These are phyloP conservation scores for Nemoura dubitans DNA, from an alignment of 2,888 invertebrate genomes.

Conservation along the genomic window DNA sequence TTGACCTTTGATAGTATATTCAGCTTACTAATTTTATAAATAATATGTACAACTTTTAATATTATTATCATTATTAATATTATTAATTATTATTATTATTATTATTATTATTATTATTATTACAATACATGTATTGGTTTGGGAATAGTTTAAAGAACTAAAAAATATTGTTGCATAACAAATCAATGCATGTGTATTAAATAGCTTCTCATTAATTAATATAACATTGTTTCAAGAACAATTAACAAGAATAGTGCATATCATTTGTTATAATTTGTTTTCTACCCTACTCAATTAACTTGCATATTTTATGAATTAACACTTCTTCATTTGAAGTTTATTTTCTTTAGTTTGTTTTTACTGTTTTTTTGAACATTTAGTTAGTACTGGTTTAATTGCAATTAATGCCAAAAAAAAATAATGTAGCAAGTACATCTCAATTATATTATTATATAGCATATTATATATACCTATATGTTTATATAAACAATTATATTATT, in stretches of 20 bases:
- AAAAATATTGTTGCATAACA: neutral
- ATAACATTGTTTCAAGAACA: slow-evolving; percentile 41
- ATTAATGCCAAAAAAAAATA: neutral
- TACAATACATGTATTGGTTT: neutral
- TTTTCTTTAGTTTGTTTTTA: slow-evolving; percentile 15
- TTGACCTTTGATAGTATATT: neutral
- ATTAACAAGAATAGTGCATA: slow-evolving; percentile 50
- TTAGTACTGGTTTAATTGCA: neutral
- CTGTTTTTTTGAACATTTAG: neutral
- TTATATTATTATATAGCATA: slow-evolving; percentile 43
- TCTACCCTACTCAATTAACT: slow-evolving; percentile 9
- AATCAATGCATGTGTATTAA: neutral
- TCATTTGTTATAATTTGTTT: slow-evolving; percentile 45
- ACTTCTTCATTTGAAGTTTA: slow-evolving; percentile 29
- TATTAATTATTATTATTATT: neutral
- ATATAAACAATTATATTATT: neutral
- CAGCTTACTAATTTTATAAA: neutral
- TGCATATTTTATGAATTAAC: neutral
- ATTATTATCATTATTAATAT: neutral
- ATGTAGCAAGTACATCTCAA: slow-evolving; percentile 2
- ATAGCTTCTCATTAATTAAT: slow-evolving; percentile 10
- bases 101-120: neutral
- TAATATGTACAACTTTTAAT: neutral
- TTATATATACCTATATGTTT: too few relatives aligned
- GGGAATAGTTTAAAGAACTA: neutral